A percentile compares a stretch with the other conserved stretches of the same genome.
Evolutionary conservation across 2,888 invertebrate genomes (phyloP).

Genomic region (Lithophane leautieri): DNA sequence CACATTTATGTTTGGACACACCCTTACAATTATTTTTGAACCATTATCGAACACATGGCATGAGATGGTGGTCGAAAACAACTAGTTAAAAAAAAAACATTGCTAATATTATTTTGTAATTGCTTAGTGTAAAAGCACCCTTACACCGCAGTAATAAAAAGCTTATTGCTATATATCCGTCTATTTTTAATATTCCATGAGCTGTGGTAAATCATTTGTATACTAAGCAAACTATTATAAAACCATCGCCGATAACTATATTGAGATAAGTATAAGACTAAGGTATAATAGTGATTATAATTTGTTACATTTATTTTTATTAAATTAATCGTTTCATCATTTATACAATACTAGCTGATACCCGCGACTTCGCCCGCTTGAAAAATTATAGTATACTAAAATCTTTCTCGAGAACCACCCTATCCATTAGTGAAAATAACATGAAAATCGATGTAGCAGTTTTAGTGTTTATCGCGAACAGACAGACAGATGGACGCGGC

Average conservation of each 20-base stretch:
- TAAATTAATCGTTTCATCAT: too few species aligned
- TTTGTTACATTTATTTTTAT: too few species aligned
- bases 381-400: too few species aligned
- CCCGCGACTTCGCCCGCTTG: too few species aligned
- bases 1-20: too few species aligned
- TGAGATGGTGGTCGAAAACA: background rate
- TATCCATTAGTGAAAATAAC: too few species aligned
- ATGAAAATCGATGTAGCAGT: too few species aligned
- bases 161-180: conserved; percentile 11
- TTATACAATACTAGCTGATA: too few species aligned
- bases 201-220: conserved; percentile 22
- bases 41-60: background rate
- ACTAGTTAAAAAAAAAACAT: background rate
- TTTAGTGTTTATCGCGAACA: too few species aligned
- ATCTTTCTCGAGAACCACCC: too few species aligned
- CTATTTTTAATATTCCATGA: conserved; percentile 21
- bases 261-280: background rate
- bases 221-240: conserved; percentile 1
- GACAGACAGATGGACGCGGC: too few species aligned
- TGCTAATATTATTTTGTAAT: background rate
- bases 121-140: background rate
- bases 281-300: background rate
- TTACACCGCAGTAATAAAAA: conserved; percentile 11
- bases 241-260: conserved; percentile 3
- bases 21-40: too few species aligned